phyloP scores from a whole-genome alignment of 2,797 vertebrate genomes.

The Nasua narica region DNA sequence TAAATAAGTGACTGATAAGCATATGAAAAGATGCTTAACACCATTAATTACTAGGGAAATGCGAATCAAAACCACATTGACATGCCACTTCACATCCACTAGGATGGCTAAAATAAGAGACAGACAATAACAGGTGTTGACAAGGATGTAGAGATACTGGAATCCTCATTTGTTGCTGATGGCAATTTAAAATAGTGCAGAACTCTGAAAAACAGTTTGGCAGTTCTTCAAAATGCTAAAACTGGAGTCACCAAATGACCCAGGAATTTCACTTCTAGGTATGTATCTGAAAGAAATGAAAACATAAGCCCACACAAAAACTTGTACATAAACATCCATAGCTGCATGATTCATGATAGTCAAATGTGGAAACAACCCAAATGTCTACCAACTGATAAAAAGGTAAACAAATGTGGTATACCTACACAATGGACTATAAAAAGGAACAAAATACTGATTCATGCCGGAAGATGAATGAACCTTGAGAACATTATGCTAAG shows the following conservation, averaged over 20 bases:
- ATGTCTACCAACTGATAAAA: background rate
- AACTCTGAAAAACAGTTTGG: background rate
- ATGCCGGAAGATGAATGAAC: background rate
- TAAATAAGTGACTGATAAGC: background rate
- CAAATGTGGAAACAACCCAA: background rate
- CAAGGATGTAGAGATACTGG: background rate
- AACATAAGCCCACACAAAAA: background rate
- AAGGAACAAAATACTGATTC: background rate
- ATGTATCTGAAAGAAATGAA: background rate
- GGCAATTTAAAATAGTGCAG: background rate
- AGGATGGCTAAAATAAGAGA: conserved; percentile 8
- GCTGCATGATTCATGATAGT: background rate
- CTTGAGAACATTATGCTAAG: background rate
- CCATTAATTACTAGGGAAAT: background rate
- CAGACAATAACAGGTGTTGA: background rate
- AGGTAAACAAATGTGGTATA: background rate
- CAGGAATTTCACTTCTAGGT: background rate
- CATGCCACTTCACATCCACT: background rate
- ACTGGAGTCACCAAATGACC: background rate
- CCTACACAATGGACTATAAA: background rate
- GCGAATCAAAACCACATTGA: conserved; percentile 14
- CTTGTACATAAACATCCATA: background rate
- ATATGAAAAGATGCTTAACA: conserved; percentile 32
- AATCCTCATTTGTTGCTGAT: background rate
- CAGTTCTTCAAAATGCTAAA: conserved; percentile 15